phyloP scores from a whole-genome alignment of 2,797 vertebrate species.

The Sebastes kiyomatsui region DNA sequence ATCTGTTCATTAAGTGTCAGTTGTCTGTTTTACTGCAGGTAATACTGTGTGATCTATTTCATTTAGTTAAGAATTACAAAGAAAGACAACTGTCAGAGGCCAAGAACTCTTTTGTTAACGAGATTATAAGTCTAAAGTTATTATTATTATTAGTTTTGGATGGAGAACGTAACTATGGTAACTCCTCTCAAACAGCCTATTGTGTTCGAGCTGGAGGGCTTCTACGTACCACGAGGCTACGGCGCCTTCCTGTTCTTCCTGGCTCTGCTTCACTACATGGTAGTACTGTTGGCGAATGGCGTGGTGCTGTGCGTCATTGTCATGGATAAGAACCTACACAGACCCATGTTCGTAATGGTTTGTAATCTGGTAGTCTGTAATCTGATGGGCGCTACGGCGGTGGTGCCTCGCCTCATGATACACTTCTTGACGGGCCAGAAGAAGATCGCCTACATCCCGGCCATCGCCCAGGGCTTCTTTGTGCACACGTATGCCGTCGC shows the following conservation, averaged over 20 bases:
- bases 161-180: slow-evolving; percentile 52
- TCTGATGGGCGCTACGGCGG: slow-evolving; percentile 54
- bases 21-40: neutral
- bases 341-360: slow-evolving; percentile 71
- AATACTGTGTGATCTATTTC: neutral
- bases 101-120: neutral
- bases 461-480: slow-evolving; percentile 56
- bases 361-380: slow-evolving; percentile 66
- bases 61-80: neutral
- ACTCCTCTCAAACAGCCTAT: slow-evolving; percentile 61
- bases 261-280: slow-evolving; percentile 46
- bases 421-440: slow-evolving; percentile 59
- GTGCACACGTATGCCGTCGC: slow-evolving; percentile 51
- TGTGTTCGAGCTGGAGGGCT: slow-evolving; percentile 66
- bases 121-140: neutral
- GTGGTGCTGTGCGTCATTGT: slow-evolving; percentile 46
- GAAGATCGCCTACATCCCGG: slow-evolving; percentile 46
- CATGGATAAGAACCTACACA: slow-evolving; percentile 58
- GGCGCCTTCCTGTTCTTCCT: slow-evolving; percentile 48
- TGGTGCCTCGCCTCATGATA: slow-evolving; percentile 60
- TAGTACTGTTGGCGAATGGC: slow-evolving; percentile 57
- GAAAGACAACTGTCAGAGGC: neutral
- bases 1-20: neutral
- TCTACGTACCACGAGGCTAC: slow-evolving; percentile 40
- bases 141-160: neutral